phyloP scores from a whole-genome alignment of 2,888 invertebrate species.

The Atrina japonica region DNA sequence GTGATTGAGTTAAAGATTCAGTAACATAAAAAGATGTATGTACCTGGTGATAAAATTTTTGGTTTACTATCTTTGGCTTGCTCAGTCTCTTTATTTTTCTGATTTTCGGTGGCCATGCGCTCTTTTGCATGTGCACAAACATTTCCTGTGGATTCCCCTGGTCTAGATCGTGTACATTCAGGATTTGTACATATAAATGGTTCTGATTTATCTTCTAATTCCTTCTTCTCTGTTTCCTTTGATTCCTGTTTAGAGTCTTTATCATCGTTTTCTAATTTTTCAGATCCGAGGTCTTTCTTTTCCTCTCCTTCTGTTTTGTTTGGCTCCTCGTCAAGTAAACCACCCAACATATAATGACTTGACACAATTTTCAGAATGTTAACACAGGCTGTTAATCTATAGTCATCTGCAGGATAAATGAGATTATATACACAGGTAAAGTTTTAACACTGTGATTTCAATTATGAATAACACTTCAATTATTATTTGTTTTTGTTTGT shows the following conservation, averaged over 20 bases:
- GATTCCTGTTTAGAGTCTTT: constrained; percentile 10
- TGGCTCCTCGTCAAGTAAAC: constrained; percentile 51
- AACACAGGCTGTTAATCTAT: constrained; percentile 92
- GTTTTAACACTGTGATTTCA: background rate
- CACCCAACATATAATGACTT: constrained; percentile 58
- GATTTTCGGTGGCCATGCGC: constrained; percentile 34
- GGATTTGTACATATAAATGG: constrained; percentile 68
- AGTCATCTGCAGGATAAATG: constrained; percentile 86
- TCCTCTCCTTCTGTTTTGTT: constrained; percentile 39
- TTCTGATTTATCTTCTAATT: background rate
- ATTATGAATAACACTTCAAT: too few relatives aligned
- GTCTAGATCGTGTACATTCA: constrained; percentile 67
- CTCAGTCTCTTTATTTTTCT: constrained; percentile 20
- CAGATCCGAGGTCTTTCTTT: constrained; percentile 35
- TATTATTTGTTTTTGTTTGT: too few relatives aligned
- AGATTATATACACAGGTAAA: too few relatives aligned
- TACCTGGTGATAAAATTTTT: constrained; percentile 18
- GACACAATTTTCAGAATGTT: constrained; percentile 90
- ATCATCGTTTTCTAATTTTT: constrained; percentile 8
- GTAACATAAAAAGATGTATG: background rate
- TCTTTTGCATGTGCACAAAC: constrained; percentile 62
- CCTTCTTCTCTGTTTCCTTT: constrained; percentile 34
- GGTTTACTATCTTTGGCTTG: constrained; percentile 18
- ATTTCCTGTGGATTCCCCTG: constrained; percentile 59
- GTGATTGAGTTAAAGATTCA: background rate